Base-by-base conservation (phyloP, 1,140 invertebrate species). In the Teleogryllus occipitalis region DNA sequence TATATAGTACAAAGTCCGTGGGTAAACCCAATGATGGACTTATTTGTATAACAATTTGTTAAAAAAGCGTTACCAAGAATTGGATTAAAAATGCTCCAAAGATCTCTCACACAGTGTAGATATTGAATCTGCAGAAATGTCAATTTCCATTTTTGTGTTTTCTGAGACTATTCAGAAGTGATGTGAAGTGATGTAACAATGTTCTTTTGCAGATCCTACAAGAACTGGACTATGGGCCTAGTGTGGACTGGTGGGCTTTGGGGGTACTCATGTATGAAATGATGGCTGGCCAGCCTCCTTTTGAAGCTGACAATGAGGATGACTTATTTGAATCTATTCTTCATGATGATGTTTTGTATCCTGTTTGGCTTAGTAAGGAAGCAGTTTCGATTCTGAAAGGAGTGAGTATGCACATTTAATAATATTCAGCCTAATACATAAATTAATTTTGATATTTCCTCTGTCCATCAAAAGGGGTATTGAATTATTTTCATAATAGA, bases 241-340 rank as follows among this genome's bases (percentile, higher is more conserved):
- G 96, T 80, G 98, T 99, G 72, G 98, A 99, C 88, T 98, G 97
- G 97, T 98, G 97, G 97, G 98, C 98, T 78, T 88, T 99, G 48
- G 98, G 98, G 47, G 98, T 99, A 47, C 90, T 99, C 7, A 97
- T 99, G 96, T 99, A 99, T 87, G 98, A 99, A 90, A 99, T 99
- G 97, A 95, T 99, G 95, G 97, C 96, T 22, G 97, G 97, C 0
- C 98, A 99, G 86, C 98, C 98, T 78, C 98, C 98, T 2, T 99
- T 99, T 88, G 98, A 99, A 88, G 98, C 98, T 8, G 98, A 99
- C 85, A 99, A 99, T 87, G 98, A 99, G 88, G 98, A 99, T 86
- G 98, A 99, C 87, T 89, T 99, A 7, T 99, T 99, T 88, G 97
- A 99, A 86, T 97, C 96, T 73, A 99, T 99, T 85, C 90, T 99